These are phyloP conservation scores for Condylura cristata DNA, from an alignment of 2,113 vertebrate genomes.

Conservation along the genomic window DNA sequence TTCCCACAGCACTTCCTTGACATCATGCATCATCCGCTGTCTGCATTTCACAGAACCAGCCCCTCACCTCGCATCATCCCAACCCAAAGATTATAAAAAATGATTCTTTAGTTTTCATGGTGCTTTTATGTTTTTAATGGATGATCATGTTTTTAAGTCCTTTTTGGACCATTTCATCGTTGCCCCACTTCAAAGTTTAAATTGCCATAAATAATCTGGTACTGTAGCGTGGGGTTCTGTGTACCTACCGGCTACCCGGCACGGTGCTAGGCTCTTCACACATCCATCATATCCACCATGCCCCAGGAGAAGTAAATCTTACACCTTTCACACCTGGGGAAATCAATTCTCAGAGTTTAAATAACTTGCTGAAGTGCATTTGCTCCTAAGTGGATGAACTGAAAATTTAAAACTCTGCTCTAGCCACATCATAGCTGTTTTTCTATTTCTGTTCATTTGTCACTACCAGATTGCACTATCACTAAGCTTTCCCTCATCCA, in stretches of 20 bases:
- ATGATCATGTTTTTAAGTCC: neutral
- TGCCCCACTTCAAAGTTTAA: conserved; percentile 3
- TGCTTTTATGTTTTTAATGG: neutral
- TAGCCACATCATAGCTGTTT: neutral
- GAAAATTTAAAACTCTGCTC: neutral
- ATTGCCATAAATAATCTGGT: neutral
- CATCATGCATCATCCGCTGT: neutral
- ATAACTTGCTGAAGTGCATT: neutral
- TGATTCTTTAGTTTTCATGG: neutral
- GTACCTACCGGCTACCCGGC: neutral
- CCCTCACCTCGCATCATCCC: neutral
- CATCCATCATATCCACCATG: neutral
- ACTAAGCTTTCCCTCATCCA: neutral
- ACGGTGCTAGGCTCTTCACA: neutral
- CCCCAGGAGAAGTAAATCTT: neutral
- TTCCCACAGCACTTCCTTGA: neutral
- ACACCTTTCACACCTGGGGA: neutral
- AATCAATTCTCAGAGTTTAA: neutral
- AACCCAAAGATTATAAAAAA: neutral
- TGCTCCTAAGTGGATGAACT: neutral
- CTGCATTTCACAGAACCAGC: neutral
- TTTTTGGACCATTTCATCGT: neutral
- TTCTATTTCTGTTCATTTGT: neutral
- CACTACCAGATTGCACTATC: neutral
- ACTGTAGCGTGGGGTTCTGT: neutral